These are phyloP conservation scores for Heliconius sara DNA, from an alignment of 2,888 invertebrate species.

Conservation along the genomic window DNA sequence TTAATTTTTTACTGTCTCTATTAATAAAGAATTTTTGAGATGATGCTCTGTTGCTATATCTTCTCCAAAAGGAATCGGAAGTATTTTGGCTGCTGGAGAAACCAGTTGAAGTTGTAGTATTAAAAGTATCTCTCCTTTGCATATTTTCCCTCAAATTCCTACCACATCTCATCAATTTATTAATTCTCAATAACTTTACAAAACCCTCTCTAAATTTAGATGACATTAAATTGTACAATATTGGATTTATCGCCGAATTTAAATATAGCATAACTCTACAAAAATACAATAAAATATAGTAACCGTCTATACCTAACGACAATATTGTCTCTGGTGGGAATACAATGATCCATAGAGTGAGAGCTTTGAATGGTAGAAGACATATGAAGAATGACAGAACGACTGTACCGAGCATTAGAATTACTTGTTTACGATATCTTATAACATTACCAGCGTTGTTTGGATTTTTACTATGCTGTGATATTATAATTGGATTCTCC, in stretches of 20 bases:
- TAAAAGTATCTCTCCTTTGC: constrained; percentile 87
- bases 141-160: constrained; percentile 79
- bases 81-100: constrained; percentile 84
- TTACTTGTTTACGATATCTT: constrained; percentile 91
- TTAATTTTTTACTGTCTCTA: constrained; percentile 70
- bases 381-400: constrained; percentile 96
- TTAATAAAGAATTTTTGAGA: constrained; percentile 72
- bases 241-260: constrained; percentile 96
- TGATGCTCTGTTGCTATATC: constrained; percentile 83
- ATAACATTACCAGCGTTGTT: constrained; percentile 83
- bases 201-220: constrained; percentile 95
- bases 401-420: constrained; percentile 94
- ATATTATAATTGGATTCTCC: constrained; percentile 89
- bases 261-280: constrained; percentile 94
- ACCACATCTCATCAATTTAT: constrained; percentile 75
- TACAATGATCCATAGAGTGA: constrained; percentile 94
- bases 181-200: constrained; percentile 85
- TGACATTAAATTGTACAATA: constrained; percentile 95
- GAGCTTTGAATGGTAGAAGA: constrained; percentile 93
- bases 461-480: constrained; percentile 82
- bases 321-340: constrained; percentile 87
- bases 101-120: constrained; percentile 86
- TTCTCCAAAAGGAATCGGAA: constrained; percentile 85
- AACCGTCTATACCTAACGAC: constrained; percentile 90
- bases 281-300: constrained; percentile 92